These are phyloP conservation scores for Noctua janthe DNA, from an alignment of 2,888 invertebrate genomes.

Conservation along the genomic window DNA sequence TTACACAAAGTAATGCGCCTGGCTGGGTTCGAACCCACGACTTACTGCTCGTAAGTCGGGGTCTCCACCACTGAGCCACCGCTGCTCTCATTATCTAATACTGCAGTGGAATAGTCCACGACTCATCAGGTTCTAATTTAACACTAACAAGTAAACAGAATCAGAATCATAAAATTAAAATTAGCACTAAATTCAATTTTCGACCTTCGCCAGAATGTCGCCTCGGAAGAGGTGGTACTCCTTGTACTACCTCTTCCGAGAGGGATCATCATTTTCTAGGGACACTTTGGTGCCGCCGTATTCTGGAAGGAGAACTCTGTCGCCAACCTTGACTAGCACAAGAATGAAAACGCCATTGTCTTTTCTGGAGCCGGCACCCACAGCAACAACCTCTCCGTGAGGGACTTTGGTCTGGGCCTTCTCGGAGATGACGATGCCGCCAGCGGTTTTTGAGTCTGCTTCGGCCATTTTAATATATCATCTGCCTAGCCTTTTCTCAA, in stretches of 20 bases:
- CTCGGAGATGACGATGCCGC: conserved; percentile 99
- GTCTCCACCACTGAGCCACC: too few species aligned
- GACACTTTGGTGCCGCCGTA: conserved; percentile 99
- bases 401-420: conserved; percentile 97
- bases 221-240: conserved; percentile 98
- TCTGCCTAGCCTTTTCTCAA: not conserved
- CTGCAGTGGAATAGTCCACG: not conserved
- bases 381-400: conserved; percentile 98
- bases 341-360: conserved; percentile 96
- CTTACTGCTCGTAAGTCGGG: too few species aligned
- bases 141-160: conserved; percentile 84
- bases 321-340: conserved; percentile 96
- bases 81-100: not conserved
- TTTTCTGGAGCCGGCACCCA: conserved; percentile 96
- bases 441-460: conserved; percentile 97
- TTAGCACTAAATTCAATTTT: conserved; percentile 86
- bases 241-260: too few species aligned
- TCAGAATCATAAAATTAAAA: conserved; percentile 80
- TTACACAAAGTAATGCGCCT: too few species aligned
- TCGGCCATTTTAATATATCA: conserved; percentile 95
- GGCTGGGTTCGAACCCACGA: too few species aligned
- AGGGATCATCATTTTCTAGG: conserved; percentile 97
- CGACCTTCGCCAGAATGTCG: conserved; percentile 98
- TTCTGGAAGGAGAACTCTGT: conserved; percentile 98
- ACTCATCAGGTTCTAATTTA: conserved; percentile 64